These are phyloP conservation scores for Leptura quadrifasciata DNA, from an alignment of 2,888 invertebrate species.

Conservation along the genomic window DNA sequence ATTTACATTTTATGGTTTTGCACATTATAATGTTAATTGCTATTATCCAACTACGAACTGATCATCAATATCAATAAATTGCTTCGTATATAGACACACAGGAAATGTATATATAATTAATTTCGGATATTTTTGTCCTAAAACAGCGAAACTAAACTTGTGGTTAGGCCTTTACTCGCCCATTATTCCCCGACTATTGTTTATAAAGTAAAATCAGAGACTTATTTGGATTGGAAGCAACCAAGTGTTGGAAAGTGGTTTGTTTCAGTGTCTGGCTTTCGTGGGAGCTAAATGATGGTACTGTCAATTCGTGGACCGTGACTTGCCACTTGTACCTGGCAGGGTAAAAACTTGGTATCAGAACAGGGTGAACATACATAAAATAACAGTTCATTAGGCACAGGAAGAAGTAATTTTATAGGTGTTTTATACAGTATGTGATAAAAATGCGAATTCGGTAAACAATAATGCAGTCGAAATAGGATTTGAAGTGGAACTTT, in stretches of 20 bases:
- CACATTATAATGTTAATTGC: constrained; percentile 35
- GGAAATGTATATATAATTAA: not conserved
- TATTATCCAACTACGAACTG: constrained; percentile 21
- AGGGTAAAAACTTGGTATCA: not conserved
- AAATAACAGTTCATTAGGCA: not conserved
- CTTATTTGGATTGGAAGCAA: constrained; percentile 44
- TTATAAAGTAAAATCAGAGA: constrained; percentile 48
- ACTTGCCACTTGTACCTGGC: not conserved
- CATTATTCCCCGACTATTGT: constrained; percentile 8
- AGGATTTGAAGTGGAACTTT: too few relatives aligned
- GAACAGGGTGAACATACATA: not conserved
- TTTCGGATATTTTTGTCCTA: not conserved
- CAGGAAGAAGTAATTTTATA: too few relatives aligned
- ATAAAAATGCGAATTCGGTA: too few relatives aligned
- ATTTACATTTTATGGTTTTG: constrained; percentile 31
- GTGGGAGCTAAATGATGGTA: constrained; percentile 38
- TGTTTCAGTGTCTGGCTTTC: constrained; percentile 43
- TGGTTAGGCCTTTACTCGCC: constrained; percentile 6
- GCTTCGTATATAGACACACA: not conserved
- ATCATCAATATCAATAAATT: constrained; percentile 28
- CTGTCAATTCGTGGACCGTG: constrained; percentile 30
- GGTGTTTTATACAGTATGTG: too few relatives aligned
- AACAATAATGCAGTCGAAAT: too few relatives aligned
- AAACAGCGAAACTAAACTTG: constrained; percentile 2
- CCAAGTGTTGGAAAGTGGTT: constrained; percentile 44